These are phyloP conservation scores for Meloidogyne exigua DNA, from an alignment of 1,140 invertebrate genomes.

Conservation along the genomic window DNA sequence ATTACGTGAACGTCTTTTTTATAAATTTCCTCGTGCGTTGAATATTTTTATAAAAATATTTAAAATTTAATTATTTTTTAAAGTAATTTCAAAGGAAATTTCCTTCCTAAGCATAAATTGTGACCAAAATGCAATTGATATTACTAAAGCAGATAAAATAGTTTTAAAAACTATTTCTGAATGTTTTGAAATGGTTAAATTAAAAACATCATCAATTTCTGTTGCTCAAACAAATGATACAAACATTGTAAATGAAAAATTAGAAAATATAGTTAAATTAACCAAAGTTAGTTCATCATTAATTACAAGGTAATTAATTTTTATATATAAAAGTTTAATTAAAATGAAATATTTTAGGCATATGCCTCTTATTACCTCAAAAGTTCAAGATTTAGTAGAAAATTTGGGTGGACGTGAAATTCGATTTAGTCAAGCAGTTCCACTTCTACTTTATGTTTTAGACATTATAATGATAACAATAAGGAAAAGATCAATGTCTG, in stretches of 20 bases:
- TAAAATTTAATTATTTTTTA: background rate
- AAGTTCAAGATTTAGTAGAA: background rate
- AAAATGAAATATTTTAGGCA: background rate
- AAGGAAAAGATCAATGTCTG: background rate
- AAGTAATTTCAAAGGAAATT: background rate
- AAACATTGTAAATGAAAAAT: background rate
- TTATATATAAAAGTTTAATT: background rate
- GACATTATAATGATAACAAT: background rate
- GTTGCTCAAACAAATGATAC: background rate
- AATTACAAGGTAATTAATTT: background rate
- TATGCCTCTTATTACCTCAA: background rate
- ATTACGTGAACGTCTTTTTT: background rate
- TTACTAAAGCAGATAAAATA: background rate
- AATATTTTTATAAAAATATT: background rate
- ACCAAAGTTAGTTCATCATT: background rate
- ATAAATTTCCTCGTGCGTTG: background rate
- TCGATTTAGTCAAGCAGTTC: background rate
- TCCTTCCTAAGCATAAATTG: background rate
- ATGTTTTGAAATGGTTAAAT: background rate
- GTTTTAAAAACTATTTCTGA: background rate
- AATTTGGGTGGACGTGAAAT: constrained; percentile 4
- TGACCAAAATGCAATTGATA: background rate
- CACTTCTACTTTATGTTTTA: background rate
- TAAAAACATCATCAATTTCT: background rate
- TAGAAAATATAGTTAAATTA: background rate